A percentile compares a stretch with the other conserved stretches of the same genome.
phyloP scores from a whole-genome alignment of 2,797 vertebrate genomes.

The Thunnus albacares region DNA sequence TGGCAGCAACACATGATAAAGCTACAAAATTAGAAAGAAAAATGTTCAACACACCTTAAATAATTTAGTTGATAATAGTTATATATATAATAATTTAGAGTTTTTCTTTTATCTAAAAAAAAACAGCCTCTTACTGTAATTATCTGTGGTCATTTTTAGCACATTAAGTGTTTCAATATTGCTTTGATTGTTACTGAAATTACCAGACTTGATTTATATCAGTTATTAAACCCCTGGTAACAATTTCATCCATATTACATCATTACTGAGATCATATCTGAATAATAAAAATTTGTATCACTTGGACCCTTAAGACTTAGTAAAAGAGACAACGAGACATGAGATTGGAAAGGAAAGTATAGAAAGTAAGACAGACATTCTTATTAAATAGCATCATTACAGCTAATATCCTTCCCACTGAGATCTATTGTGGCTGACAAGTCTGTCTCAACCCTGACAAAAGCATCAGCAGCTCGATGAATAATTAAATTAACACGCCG shows the following conservation, averaged over 20 bases:
- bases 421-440: constrained; percentile 54
- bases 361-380: constrained; percentile 28
- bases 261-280: constrained; percentile 43
- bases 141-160: constrained; percentile 8
- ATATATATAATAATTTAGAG: background rate
- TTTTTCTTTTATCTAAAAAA: constrained; percentile 18
- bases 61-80: background rate
- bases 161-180: background rate
- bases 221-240: constrained; percentile 39
- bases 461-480: constrained; percentile 52
- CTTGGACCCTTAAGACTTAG: background rate
- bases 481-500: constrained; percentile 66
- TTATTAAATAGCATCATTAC: constrained; percentile 65
- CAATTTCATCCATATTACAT: constrained; percentile 58
- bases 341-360: constrained; percentile 27
- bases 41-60: constrained; percentile 13
- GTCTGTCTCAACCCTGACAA: constrained; percentile 42
- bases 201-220: constrained; percentile 1
- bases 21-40: constrained; percentile 5
- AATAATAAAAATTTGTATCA: constrained; percentile 17
- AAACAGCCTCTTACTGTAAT: constrained; percentile 2
- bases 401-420: constrained; percentile 61
- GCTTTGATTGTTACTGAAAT: constrained; percentile 17
- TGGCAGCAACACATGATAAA: constrained; percentile 8
- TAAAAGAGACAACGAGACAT: constrained; percentile 31